Percentiles rank a stretch among this genome's conserved stretches.
Conservation (phyloP, 2,888 invertebrate genomes). For the Thymelicus acteon region DNA sequence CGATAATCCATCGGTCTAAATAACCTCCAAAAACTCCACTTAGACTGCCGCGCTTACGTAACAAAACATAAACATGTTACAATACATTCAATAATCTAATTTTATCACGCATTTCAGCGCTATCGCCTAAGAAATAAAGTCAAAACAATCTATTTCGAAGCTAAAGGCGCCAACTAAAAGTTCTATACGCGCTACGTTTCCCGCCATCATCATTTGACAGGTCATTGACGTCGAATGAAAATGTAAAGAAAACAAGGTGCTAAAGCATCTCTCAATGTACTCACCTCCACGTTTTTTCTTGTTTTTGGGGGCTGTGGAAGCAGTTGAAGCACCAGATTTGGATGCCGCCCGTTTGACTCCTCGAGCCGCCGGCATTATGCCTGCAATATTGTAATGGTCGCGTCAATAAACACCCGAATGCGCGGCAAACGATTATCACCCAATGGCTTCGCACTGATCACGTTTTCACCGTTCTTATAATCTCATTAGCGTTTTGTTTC, state of each 20-base stretch:
- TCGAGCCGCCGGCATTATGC: conserved; percentile 81
- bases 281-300: conserved; percentile 82
- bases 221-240: conserved; percentile 79
- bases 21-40: conserved; percentile 58
- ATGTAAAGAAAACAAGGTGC: conserved; percentile 80
- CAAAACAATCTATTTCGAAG: conserved; percentile 42
- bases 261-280: conserved; percentile 54
- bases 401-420: conserved; percentile 72
- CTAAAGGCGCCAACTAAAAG: conserved; percentile 46
- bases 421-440: conserved; percentile 68
- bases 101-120: conserved; percentile 37
- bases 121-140: conserved; percentile 40
- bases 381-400: conserved; percentile 80
- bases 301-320: conserved; percentile 71
- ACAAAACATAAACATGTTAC: conserved; percentile 44
- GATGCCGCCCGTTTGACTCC: conserved; percentile 81
- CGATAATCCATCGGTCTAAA: conserved; percentile 41
- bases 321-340: conserved; percentile 66
- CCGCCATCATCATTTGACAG: conserved; percentile 82
- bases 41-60: conserved; percentile 51
- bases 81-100: conserved; percentile 36
- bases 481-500: conserved; percentile 68
- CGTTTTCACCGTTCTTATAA: conserved; percentile 73
- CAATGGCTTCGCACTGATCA: conserved; percentile 67
- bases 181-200: conserved; percentile 64